Conservation (phyloP, 2,888 invertebrate genomes). For the Eledone cirrhosa region DNA sequence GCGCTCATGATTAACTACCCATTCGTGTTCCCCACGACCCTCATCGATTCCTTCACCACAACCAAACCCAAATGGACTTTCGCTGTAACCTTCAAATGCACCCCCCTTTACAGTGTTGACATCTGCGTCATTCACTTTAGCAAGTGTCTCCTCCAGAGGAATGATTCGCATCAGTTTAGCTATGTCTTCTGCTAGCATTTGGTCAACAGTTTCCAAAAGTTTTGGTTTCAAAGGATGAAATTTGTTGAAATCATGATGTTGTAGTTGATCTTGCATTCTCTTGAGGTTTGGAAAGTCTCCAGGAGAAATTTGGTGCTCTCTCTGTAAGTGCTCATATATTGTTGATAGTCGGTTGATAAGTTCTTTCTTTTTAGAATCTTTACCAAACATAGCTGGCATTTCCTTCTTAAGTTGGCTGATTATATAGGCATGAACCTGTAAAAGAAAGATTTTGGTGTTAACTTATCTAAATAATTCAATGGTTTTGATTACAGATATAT, state of each 20-base stretch:
- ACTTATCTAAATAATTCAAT: neutral
- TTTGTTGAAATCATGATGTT: constrained; percentile 82
- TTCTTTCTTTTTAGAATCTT: constrained; percentile 96
- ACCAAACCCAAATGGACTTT: constrained; percentile 65
- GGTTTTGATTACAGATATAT: too few species aligned
- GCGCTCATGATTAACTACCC: constrained; percentile 93
- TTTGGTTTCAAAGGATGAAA: constrained; percentile 91
- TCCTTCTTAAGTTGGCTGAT: constrained; percentile 93
- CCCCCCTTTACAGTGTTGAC: constrained; percentile 76
- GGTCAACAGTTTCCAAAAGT: constrained; percentile 90
- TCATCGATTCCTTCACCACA: constrained; percentile 89
- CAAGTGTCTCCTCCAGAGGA: constrained; percentile 79
- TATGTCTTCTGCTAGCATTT: constrained; percentile 96
- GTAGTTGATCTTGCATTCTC: constrained; percentile 81
- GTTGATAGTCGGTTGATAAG: constrained; percentile 89
- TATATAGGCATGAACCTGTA: constrained; percentile 93
- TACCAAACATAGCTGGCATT: constrained; percentile 97
- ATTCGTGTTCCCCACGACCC: constrained; percentile 92
- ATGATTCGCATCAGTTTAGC: constrained; percentile 95
- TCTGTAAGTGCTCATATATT: constrained; percentile 87
- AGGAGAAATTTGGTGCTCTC: constrained; percentile 89
- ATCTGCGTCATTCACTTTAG: constrained; percentile 33
- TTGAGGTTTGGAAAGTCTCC: constrained; percentile 99
- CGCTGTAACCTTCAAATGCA: constrained; percentile 83
- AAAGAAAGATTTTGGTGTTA: constrained; percentile 29